Conservation (phyloP, 2,888 invertebrate genomes). For the Cantharis nigra region DNA sequence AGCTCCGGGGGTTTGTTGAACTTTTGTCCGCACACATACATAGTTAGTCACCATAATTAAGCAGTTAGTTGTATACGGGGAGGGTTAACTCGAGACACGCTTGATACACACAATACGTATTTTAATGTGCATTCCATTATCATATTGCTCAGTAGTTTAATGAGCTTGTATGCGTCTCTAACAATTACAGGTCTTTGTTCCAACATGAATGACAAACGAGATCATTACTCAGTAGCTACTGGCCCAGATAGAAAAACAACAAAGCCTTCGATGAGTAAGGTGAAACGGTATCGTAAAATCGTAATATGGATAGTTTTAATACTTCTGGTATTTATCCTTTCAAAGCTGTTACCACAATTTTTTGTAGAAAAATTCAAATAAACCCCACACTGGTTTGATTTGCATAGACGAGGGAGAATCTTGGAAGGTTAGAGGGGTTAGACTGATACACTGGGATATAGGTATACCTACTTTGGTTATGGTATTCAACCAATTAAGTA, state of each 20-base stretch:
- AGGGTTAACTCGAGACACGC: constrained; percentile 19
- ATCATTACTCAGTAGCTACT: not conserved
- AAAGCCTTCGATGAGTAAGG: not conserved
- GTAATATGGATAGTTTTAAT: not conserved
- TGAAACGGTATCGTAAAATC: not conserved
- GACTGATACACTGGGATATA: too few relatives aligned
- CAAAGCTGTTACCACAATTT: not conserved
- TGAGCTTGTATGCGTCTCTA: not conserved
- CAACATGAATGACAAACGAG: not conserved
- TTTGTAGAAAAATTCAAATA: not conserved
- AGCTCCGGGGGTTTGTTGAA: constrained; percentile 38
- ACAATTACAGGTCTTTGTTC: not conserved
- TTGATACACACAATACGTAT: constrained; percentile 18
- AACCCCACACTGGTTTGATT: not conserved
- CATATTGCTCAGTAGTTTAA: constrained; percentile 7
- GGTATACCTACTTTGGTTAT: not conserved
- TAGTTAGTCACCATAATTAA: constrained; percentile 36
- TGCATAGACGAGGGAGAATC: not conserved
- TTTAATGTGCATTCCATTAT: constrained; percentile 17
- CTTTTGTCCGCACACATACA: constrained; percentile 21
- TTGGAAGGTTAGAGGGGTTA: not conserved
- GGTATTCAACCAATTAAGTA: not conserved
- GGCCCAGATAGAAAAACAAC: not conserved
- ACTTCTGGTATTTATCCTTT: not conserved
- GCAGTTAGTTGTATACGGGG: constrained; percentile 23